Evolutionary conservation across 2,888 invertebrate genomes (phyloP), one percentile per base, ranked within the genome.

Genomic region (Acanthosepion lycidas): DNA sequence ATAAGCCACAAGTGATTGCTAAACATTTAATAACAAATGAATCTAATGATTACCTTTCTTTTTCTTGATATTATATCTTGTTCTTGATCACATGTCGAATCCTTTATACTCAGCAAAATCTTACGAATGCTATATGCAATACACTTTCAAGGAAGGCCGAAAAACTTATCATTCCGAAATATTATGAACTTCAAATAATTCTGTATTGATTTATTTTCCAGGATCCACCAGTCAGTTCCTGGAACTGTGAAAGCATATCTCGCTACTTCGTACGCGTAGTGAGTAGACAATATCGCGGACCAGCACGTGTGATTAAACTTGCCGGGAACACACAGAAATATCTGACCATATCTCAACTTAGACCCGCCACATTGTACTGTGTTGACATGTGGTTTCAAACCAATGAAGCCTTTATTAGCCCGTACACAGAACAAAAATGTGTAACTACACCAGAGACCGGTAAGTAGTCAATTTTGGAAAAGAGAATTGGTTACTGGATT

Each of bases 341-440:
- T 51, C 95, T 96, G 53, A 94, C 96, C 92, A 95, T 97, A 28
- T 95, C 96, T 4, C 96, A 96, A 91, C 95, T 96, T 0, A 95
- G 95, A 48, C 96, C 97, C 0, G 96, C 95, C 91, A 96, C 96
- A 3, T 94, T 95, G 94, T 97, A 96, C 95, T 97, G 97, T 95
- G 96, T 96, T 6, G 95, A 95, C 42, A 95, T 97, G 49, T 95
- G 95, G 93, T 96, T 96, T 94, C 95, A 96, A 91, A 96, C 96
- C 94, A 96, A 96, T 94, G 95, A 95, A n/a, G 95, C 95, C 15
- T 96, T 95, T 49, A 95, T 94, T 93, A 96, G 96, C 94, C 96
- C 96, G 0, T 93, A 95, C 9, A 96, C 97, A 0, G 95, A 95
- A 15, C 95, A 95, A 91, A 96, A 96, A 95, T 97, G 97, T 95